A percentile compares a stretch with the other conserved stretches of the same genome.
Evolutionary conservation across 1,140 invertebrate genomes (phyloP).

Genomic region (Caerostris darwini): DNA sequence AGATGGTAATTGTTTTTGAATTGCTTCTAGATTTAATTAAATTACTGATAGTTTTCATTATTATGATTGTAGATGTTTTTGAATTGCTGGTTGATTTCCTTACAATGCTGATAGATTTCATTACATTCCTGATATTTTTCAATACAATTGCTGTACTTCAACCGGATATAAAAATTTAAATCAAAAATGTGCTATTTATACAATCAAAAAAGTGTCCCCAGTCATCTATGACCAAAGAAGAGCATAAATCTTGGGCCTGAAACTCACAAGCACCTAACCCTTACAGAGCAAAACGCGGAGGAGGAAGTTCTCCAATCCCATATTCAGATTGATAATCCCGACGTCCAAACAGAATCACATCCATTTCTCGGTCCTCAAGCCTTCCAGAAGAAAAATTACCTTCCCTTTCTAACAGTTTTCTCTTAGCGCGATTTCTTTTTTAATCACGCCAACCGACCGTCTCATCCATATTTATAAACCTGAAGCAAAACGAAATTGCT

Average conservation of each 20-base stretch:
- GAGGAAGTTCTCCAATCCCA: neutral
- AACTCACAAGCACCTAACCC: neutral
- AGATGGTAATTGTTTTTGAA: too few species aligned
- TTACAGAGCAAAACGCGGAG: neutral
- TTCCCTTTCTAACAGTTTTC: neutral
- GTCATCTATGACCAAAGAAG: neutral
- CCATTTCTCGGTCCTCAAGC: constrained; percentile 4
- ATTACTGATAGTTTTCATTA: too few species aligned
- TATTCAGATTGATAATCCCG: constrained; percentile 7
- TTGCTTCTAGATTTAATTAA: too few species aligned
- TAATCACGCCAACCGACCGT: constrained; percentile 41
- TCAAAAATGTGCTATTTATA: too few species aligned
- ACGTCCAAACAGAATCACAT: neutral
- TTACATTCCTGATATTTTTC: too few species aligned
- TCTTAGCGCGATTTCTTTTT: constrained; percentile 33
- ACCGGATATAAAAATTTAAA: too few species aligned
- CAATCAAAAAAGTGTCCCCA: too few species aligned
- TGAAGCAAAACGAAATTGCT: constrained; percentile 28
- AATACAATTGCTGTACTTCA: too few species aligned
- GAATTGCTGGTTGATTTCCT: too few species aligned
- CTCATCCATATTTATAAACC: constrained; percentile 53
- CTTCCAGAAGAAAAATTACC: neutral
- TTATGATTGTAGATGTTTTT: too few species aligned
- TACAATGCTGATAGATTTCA: too few species aligned
- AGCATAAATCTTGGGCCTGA: neutral